Base-by-base conservation (phyloP, 1,140 invertebrate species). In the Heliconius congener region DNA sequence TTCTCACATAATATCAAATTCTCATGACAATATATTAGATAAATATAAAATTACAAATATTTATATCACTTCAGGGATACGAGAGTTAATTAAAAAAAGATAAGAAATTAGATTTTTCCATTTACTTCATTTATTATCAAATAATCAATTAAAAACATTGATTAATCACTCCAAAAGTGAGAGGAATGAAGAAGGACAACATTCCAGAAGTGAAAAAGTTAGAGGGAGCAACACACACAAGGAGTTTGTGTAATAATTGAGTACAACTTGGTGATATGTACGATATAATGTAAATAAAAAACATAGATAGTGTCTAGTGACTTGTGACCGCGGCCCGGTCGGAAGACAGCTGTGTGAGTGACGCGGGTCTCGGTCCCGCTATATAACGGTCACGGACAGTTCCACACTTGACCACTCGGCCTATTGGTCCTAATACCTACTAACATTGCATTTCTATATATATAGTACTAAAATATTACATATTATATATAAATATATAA, bases 221-320 rank as follows among this genome's bases (percentile, higher is more conserved):
- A 66, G 27, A 66, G 60, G 27, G 60, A 30, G 60, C 9, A 30
- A 30, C 27, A 66, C 23, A 66, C 60, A 66, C 60, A n/a, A 66
- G 60, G 60, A 19, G 27, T 30, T 66, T 66, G 60, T 66, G 60
- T 82, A 55, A 78, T 73, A 60, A 57, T 60, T 60, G 60, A 66
- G 60, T 66, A 66, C 60, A 66, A 66, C 60, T 78, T 80, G 71
- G 85, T 89, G 86, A 87, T 89, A 87, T 89, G 86, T 89, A 83
- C 83, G 83, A 78, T 79, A 87, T 74, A 79, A 82, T 82, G 77
- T 82, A 84, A 81, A 83, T 71, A 79, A 82, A 82, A 52, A 52
- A 52, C 16, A 52, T 66, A 60, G 55, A n/a, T 66, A 66, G 60
- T 66, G 60, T 27, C 60, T 66, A 66, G 60, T 66, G 60, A 66